A percentile compares a stretch with the other conserved stretches of the same genome.
Conservation (phyloP, 2,113 vertebrate genomes). For the Anhinga rufa region DNA sequence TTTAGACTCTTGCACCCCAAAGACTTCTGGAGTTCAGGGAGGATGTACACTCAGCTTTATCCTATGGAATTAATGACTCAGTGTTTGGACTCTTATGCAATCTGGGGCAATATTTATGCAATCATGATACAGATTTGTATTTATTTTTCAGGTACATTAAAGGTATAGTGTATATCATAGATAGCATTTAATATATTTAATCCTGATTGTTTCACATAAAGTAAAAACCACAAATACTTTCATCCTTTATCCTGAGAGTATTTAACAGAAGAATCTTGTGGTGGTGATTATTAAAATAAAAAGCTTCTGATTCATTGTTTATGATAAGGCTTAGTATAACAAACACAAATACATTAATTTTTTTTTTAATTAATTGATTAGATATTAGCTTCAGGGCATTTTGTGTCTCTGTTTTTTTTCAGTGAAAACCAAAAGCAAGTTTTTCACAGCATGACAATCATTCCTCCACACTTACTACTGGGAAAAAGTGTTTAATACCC, state of each 20-base stretch:
- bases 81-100: not conserved
- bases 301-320: not conserved
- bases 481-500: not conserved
- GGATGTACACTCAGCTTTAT: not conserved
- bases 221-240: not conserved
- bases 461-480: not conserved
- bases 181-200: not conserved
- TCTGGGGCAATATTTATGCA: rapidly evolving
- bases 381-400: not conserved
- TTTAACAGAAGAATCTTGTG: not conserved
- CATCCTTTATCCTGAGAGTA: not conserved
- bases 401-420: not conserved
- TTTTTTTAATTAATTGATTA: not conserved
- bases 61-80: not conserved
- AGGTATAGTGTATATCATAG: not conserved
- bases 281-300: not conserved
- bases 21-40: not conserved
- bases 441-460: not conserved
- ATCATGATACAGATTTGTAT: not conserved
- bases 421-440: not conserved
- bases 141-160: not conserved
- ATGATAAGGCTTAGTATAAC: not conserved
- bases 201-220: not conserved
- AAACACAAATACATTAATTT: not conserved
- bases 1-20: not conserved